phyloP scores from a whole-genome alignment of 2,113 vertebrate species.

The Suricata suricatta region DNA sequence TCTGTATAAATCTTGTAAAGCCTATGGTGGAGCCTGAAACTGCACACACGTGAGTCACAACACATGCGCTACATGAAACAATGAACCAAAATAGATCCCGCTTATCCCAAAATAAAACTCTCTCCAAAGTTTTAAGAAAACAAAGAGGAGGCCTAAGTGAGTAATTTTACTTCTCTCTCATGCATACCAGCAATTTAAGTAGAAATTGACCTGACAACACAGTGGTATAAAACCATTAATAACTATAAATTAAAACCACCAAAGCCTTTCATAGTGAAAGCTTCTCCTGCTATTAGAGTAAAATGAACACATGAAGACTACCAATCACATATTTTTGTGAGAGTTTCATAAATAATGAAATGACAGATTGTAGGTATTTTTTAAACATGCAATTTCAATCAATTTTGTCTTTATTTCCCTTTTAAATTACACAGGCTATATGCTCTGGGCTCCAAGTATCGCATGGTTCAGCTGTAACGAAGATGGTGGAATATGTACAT shows the following conservation, averaged over 20 bases:
- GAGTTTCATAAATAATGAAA: slow-evolving; percentile 45
- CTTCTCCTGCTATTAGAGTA: slow-evolving; percentile 35
- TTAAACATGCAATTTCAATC: slow-evolving; percentile 63
- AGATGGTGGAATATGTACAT: slow-evolving; percentile 27
- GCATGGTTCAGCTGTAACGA: slow-evolving; percentile 27
- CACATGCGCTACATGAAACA: background rate
- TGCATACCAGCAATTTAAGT: background rate
- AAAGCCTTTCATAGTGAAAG: slow-evolving; percentile 10
- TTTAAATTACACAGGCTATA: slow-evolving; percentile 64
- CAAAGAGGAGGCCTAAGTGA: background rate
- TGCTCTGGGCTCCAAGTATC: slow-evolving; percentile 45
- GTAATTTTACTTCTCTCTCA: background rate
- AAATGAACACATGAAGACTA: slow-evolving; percentile 27
- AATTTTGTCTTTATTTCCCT: slow-evolving; percentile 51
- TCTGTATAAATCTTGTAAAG: background rate
- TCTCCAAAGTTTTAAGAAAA: background rate
- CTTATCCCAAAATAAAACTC: slow-evolving; percentile 35
- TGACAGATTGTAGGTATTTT: slow-evolving; percentile 51
- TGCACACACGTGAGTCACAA: background rate
- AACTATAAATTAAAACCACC: slow-evolving; percentile 41
- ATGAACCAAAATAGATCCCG: slow-evolving; percentile 8
- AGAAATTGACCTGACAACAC: background rate
- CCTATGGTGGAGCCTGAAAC: background rate
- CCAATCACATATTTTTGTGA: slow-evolving; percentile 32
- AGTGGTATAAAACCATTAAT: slow-evolving; percentile 29